Base-by-base conservation (phyloP, 1,140 invertebrate species). In the Goniozus legneri region DNA sequence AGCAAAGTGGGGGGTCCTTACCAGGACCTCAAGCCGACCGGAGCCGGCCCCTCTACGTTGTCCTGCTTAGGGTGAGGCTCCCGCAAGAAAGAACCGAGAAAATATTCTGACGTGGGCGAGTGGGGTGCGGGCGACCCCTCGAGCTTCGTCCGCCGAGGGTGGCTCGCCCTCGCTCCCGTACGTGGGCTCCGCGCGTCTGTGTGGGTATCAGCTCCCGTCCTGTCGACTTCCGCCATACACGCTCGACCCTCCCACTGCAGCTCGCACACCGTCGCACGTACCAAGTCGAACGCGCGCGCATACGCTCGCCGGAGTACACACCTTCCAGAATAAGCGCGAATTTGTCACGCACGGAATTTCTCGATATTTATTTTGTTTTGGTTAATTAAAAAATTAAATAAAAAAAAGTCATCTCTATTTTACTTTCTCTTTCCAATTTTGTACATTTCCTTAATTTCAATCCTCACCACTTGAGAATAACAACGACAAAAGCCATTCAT, bases 21-120 rank as follows among this genome's bases (percentile, higher is more conserved):
- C 69, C 67, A 69, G 65, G 69, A 66, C 65, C 68, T 68, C 69
- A 73, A 67, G 65, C 67, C 66, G 63, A n/a, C n/a, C n/a, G n/a
- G n/a, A n/a, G n/a, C n/a, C n/a, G n/a, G n/a, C 47, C 56, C 64
- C 66, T 53, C 59, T 60, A 50, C 58, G 58, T 57, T 62, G 55
- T 63, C 55, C 58, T 70, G 69, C 71, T 73, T 73, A 71, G 64
- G 60, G 64, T 54, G 58, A 54, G 68, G 66, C 62, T 59, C 64
- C n/a, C 63, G 66, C 68, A 74, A 75, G 70, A 73, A 75, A 75
- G 69, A 74, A 71, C 62, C 65, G 69, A 73, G 71, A 73, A 73
- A 75, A 65, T 72, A 73, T 67, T 69, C 71, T 74, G 64, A 72
- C 59, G 49, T 27, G 8, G 19, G 50, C 37, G 18, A 24, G 49